These are phyloP conservation scores for Rhagonycha fulva DNA, from an alignment of 2,888 invertebrate species.

Conservation along the genomic window DNA sequence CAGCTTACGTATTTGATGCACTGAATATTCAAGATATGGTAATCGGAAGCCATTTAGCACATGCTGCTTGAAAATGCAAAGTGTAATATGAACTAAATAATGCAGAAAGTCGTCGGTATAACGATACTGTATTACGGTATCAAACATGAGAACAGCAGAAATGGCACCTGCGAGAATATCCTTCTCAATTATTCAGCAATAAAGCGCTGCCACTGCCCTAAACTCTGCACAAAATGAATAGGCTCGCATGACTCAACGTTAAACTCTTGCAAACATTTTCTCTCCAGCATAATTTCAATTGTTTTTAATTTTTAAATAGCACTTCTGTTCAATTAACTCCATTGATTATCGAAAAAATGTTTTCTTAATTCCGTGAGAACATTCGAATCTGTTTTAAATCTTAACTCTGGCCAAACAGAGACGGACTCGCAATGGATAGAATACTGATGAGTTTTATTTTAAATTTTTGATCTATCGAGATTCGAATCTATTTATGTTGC, in stretches of 20 bases:
- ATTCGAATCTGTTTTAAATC: background rate
- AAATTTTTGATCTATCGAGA: too few relatives aligned
- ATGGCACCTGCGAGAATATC: constrained; percentile 54
- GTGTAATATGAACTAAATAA: constrained; percentile 47
- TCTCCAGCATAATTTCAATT: constrained; percentile 38
- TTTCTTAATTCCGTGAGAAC: background rate
- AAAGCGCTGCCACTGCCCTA: constrained; percentile 52
- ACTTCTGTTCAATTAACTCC: constrained; percentile 29
- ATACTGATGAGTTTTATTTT: too few relatives aligned
- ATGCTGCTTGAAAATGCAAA: constrained; percentile 31
- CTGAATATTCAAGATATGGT: constrained; percentile 30
- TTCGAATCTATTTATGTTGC: too few relatives aligned
- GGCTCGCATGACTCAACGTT: constrained; percentile 49
- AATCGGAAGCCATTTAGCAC: constrained; percentile 31
- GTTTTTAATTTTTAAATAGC: constrained; percentile 39
- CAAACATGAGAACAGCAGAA: constrained; percentile 39
- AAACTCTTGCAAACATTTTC: constrained; percentile 42
- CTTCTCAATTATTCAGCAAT: constrained; percentile 52
- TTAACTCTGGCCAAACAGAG: background rate
- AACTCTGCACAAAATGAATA: constrained; percentile 55
- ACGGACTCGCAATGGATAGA: too few relatives aligned
- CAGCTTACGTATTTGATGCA: constrained; percentile 9
- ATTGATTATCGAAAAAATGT: background rate
- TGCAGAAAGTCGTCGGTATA: constrained; percentile 37
- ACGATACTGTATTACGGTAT: constrained; percentile 37